These are phyloP conservation scores for Biston betularia DNA, from an alignment of 2,888 invertebrate genomes.

Conservation along the genomic window DNA sequence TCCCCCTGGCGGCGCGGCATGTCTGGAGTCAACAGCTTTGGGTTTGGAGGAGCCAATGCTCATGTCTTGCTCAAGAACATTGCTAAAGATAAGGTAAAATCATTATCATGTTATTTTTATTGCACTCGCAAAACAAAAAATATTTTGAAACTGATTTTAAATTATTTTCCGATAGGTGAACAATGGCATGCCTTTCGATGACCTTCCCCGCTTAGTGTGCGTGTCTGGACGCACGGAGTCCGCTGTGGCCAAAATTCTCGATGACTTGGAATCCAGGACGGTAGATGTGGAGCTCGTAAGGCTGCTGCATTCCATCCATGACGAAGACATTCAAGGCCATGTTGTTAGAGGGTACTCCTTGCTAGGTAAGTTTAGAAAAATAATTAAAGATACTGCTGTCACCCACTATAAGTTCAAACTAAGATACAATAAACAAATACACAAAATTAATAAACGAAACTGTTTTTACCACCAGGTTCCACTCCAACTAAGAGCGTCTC, in stretches of 20 bases:
- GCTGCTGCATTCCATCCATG: constrained; percentile 87
- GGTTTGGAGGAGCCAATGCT: constrained; percentile 96
- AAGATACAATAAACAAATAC: too few species aligned
- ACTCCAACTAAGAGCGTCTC: constrained; percentile 70
- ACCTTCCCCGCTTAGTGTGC: constrained; percentile 90
- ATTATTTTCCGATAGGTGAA: constrained; percentile 71
- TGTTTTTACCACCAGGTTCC: constrained; percentile 70
- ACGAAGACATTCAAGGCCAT: constrained; percentile 87
- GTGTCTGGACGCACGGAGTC: constrained; percentile 93
- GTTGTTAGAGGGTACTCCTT: constrained; percentile 92
- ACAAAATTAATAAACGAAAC: too few species aligned
- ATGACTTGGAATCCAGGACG: constrained; percentile 87
- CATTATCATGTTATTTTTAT: too few species aligned
- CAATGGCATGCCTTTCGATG: constrained; percentile 87
- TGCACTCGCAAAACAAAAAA: too few species aligned
- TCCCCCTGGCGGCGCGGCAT: constrained; percentile 90
- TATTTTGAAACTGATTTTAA: too few species aligned
- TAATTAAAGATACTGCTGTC: too few species aligned
- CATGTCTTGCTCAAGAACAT: constrained; percentile 89
- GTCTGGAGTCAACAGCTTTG: constrained; percentile 96
- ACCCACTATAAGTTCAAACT: too few species aligned
- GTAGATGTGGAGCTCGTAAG: constrained; percentile 88
- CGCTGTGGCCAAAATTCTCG: constrained; percentile 88
- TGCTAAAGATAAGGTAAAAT: constrained; percentile 82
- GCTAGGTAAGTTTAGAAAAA: constrained; percentile 59